Percentiles rank a stretch among this genome's conserved stretches.
Conservation (phyloP, 1,140 invertebrate genomes). For the Anoplophora glabripennis region DNA sequence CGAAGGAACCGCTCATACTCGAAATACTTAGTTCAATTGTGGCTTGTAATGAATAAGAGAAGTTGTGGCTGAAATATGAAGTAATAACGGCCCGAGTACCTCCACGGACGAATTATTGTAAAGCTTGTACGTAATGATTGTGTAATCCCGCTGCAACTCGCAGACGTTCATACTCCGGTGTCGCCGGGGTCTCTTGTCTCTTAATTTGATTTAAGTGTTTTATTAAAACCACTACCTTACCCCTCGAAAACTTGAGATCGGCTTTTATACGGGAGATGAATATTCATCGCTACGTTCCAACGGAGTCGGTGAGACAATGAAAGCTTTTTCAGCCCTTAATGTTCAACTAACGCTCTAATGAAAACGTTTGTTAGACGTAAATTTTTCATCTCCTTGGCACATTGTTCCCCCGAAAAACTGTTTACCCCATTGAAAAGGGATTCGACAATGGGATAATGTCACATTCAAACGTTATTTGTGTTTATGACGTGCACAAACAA, state of each 20-base stretch:
- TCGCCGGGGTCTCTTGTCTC: constrained; percentile 8
- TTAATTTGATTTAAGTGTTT: constrained; percentile 31
- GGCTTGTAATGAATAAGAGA: constrained; percentile 5
- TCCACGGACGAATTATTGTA: constrained; percentile 12
- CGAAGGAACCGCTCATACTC: no score
- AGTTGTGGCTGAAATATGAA: constrained; percentile 6
- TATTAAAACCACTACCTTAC: constrained; percentile 30
- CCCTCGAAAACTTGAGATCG: constrained; percentile 26
- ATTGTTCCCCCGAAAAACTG: constrained; percentile 10
- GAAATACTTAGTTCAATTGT: no score
- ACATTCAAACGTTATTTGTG: no score
- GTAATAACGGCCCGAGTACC: constrained; percentile 5
- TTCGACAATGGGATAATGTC: no score
- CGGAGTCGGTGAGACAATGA: constrained; percentile 20
- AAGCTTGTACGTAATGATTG: constrained; percentile 10
- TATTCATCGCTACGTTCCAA: constrained; percentile 24
- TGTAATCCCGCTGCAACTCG: constrained; percentile 9
- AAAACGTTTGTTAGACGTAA: constrained; percentile 28
- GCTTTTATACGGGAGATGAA: constrained; percentile 31
- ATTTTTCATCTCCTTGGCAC: constrained; percentile 20
- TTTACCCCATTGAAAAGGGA: background rate
- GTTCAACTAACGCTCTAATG: constrained; percentile 28
- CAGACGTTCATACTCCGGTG: constrained; percentile 21
- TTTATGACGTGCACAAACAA: no score
- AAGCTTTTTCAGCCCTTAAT: constrained; percentile 26